phyloP scores from a whole-genome alignment of 2,797 vertebrate genomes.

The Botia almorhae region DNA sequence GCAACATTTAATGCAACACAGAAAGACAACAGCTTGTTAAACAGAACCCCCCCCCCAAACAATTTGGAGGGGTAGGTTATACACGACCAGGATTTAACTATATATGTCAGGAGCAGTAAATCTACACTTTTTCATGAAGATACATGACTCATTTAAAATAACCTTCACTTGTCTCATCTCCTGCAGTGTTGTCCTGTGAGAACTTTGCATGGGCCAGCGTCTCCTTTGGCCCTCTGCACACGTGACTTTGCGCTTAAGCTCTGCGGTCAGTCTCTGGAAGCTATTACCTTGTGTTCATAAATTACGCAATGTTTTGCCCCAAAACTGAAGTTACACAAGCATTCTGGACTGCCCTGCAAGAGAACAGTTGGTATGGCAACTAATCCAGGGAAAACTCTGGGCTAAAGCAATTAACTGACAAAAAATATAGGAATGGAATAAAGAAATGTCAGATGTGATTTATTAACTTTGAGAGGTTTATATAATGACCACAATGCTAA shows the following conservation, averaged over 20 bases:
- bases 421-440: constrained; percentile 52
- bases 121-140: constrained; percentile 7
- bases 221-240: constrained; percentile 48
- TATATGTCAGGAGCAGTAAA: neutral
- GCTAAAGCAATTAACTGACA: constrained; percentile 53
- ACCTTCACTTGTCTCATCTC: constrained; percentile 21
- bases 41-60: neutral
- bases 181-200: constrained; percentile 15
- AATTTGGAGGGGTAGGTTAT: neutral
- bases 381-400: constrained; percentile 71
- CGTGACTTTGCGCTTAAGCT: constrained; percentile 55
- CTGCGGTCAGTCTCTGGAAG: constrained; percentile 62
- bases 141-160: neutral
- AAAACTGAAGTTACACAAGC: constrained; percentile 75
- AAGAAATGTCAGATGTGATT: constrained; percentile 75
- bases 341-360: constrained; percentile 52
- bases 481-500: constrained; percentile 63
- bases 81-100: neutral
- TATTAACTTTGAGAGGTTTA: constrained; percentile 72
- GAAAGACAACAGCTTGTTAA: neutral
- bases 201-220: constrained; percentile 25
- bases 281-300: constrained; percentile 69
- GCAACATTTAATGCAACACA: neutral
- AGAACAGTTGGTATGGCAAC: constrained; percentile 72
- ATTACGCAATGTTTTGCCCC: constrained; percentile 69